Evolutionary conservation across 2,113 vertebrate genomes (phyloP).

Genomic region (Myanophis thanlyinensis): DNA sequence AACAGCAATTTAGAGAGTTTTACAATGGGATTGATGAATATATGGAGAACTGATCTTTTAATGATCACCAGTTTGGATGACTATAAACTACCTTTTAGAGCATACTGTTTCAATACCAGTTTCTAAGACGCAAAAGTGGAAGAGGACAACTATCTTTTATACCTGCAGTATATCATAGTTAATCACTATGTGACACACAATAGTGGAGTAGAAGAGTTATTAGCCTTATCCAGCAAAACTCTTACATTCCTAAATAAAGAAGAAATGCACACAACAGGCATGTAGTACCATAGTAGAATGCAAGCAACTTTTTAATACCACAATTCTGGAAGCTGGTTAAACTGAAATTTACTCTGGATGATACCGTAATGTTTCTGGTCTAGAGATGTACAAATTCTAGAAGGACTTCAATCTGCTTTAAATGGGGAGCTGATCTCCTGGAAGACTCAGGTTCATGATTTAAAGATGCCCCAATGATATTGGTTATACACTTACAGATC

Average conservation of each 20-base stretch:
- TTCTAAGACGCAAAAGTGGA: neutral
- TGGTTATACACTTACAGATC: neutral
- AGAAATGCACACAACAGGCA: neutral
- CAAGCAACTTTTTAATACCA: neutral
- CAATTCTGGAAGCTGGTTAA: neutral
- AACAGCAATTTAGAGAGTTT: neutral
- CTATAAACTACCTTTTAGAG: neutral
- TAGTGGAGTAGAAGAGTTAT: neutral
- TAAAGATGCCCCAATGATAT: neutral
- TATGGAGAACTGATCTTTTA: neutral
- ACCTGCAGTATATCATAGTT: neutral
- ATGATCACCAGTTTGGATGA: neutral
- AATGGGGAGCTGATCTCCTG: neutral
- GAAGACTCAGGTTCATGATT: neutral
- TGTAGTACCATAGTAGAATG: no score
- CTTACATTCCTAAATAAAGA: neutral
- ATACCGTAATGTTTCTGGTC: neutral
- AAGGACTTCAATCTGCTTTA: neutral
- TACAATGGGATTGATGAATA: neutral
- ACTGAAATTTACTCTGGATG: neutral
- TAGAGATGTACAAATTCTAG: neutral
- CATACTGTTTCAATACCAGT: neutral
- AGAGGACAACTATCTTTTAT: neutral
- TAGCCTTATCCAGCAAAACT: neutral
- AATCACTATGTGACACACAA: neutral